Evolutionary conservation across 1,140 invertebrate species (phyloP).

Genomic region (Sinella curviseta): DNA sequence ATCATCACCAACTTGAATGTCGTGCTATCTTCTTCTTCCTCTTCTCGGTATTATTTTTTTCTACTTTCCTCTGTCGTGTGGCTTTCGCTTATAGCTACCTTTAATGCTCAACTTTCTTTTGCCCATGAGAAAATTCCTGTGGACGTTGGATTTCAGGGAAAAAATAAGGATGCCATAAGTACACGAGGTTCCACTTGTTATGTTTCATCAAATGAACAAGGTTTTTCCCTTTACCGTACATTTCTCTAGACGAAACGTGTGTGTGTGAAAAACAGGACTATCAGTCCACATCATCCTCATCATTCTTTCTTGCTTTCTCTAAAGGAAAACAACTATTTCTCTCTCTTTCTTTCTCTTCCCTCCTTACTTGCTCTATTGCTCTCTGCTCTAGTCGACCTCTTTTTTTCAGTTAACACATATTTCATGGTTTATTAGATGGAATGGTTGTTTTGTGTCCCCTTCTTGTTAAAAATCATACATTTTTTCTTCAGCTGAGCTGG

Average conservation of each 20-base stretch:
- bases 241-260: background rate
- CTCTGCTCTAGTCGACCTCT: background rate
- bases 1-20: no score
- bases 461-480: background rate
- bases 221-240: background rate
- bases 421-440: background rate
- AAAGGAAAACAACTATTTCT: no score
- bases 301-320: no score
- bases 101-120: no score
- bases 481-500: background rate
- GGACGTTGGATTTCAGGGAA: no score
- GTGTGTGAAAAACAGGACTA: background rate
- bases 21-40: no score
- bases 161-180: background rate
- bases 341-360: background rate
- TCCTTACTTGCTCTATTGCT: background rate
- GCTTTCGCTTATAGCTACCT: no score
- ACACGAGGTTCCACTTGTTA: background rate
- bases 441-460: background rate
- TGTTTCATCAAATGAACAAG: conserved; percentile 1
- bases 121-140: no score
- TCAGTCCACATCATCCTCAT: no score
- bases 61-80: no score
- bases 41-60: no score
- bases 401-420: background rate